A percentile compares a stretch with the other conserved stretches of the same genome.
phyloP scores from a whole-genome alignment of 2,113 vertebrate genomes.

The Chlorodrepanis virens region DNA sequence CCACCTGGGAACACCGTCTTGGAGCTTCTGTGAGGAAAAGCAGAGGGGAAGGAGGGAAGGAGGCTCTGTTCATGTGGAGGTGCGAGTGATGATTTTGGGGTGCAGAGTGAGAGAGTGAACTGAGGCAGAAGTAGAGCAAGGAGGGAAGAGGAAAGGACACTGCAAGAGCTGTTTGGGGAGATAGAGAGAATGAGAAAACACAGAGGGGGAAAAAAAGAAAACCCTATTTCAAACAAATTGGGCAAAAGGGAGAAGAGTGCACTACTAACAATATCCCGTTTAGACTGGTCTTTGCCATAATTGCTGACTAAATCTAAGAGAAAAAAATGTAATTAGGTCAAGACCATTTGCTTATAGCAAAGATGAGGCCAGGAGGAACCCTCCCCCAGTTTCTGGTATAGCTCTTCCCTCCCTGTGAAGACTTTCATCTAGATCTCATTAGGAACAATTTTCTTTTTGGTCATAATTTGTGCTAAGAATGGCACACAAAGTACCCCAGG shows the following conservation, averaged over 20 bases:
- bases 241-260: not conserved
- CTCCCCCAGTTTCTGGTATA: not conserved
- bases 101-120: conserved; percentile 49
- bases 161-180: not conserved
- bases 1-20: conserved; percentile 26
- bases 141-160: not conserved
- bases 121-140: not conserved
- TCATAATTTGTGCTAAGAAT: conserved; percentile 42
- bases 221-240: not conserved
- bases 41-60: not conserved
- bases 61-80: not conserved
- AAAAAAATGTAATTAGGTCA: not conserved
- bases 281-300: not conserved
- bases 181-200: not conserved
- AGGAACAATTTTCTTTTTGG: conserved; percentile 32
- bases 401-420: not conserved
- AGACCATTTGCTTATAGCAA: not conserved
- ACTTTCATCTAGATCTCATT: conserved; percentile 42
- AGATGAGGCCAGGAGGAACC: not conserved
- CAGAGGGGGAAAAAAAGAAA: not conserved
- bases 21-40: conserved; percentile 13
- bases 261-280: not conserved
- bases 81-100: conserved; percentile 48
- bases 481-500: conserved; percentile 16
- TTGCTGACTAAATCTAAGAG: not conserved